Evolutionary conservation across 2,113 vertebrate species (phyloP).

Genomic region (Syngnathus typhle): DNA sequence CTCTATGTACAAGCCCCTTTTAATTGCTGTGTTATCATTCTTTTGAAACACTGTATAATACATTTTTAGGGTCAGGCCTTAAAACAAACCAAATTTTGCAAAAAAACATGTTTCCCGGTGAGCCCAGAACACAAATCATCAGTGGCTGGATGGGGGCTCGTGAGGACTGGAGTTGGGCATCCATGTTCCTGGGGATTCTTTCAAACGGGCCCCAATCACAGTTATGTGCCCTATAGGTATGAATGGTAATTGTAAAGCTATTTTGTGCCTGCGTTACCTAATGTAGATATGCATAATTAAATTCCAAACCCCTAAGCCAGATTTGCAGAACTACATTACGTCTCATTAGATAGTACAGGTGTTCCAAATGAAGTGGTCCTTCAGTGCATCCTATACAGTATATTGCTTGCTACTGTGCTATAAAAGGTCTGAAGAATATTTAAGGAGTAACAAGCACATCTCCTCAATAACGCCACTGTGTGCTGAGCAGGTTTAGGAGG

Average conservation of each 20-base stretch:
- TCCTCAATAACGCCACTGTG: neutral
- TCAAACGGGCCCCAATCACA: neutral
- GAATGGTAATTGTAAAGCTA: neutral
- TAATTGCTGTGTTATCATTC: neutral
- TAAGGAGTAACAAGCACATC: neutral
- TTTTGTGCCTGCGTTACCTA: neutral
- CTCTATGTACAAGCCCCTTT: neutral
- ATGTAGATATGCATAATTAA: neutral
- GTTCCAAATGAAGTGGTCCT: neutral
- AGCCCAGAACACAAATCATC: too few relatives aligned
- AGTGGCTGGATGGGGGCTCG: too few relatives aligned
- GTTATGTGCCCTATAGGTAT: neutral
- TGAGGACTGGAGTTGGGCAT: too few relatives aligned
- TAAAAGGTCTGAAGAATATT: neutral
- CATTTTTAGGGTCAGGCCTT: too few relatives aligned
- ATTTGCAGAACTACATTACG: neutral
- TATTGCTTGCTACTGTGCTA: neutral
- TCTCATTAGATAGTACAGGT: neutral
- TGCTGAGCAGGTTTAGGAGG: constrained; percentile 11
- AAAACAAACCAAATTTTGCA: too few relatives aligned
- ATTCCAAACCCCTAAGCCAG: neutral
- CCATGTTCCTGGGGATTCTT: neutral
- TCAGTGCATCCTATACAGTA: neutral
- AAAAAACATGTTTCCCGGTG: too few relatives aligned
- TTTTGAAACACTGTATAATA: too few relatives aligned